These are phyloP conservation scores for Amphimallon solstitiale DNA, from an alignment of 2,888 invertebrate genomes.

Conservation along the genomic window DNA sequence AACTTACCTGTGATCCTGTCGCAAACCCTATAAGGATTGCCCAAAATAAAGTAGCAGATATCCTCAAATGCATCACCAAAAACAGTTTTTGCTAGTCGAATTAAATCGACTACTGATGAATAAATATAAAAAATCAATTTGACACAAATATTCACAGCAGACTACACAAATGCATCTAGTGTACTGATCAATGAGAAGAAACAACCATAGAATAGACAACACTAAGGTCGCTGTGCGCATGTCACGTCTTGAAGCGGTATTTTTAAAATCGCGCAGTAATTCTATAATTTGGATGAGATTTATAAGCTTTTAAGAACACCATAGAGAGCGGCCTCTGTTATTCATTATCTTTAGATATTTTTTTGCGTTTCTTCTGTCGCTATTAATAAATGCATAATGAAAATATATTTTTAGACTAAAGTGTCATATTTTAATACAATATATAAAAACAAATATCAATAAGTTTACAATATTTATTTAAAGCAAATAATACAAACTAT, in stretches of 20 bases:
- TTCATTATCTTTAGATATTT: too few relatives aligned
- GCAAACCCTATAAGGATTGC: slow-evolving; percentile 79
- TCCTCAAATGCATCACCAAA: slow-evolving; percentile 79
- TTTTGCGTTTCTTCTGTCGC: too few relatives aligned
- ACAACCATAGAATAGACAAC: slow-evolving; percentile 42
- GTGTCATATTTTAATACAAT: background rate
- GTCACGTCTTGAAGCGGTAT: slow-evolving; percentile 34
- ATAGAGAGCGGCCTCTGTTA: background rate
- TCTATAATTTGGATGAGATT: background rate
- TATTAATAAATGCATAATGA: background rate
- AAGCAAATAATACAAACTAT: slow-evolving; percentile 30
- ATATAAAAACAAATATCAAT: slow-evolving; percentile 5
- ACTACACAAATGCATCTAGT: slow-evolving; percentile 59
- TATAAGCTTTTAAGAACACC: background rate
- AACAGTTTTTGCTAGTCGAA: slow-evolving; percentile 62
- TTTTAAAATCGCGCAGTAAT: slow-evolving; percentile 1
- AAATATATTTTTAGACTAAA: slow-evolving; percentile 7
- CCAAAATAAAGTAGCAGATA: slow-evolving; percentile 78
- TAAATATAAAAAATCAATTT: slow-evolving; percentile 57
- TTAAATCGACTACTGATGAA: slow-evolving; percentile 55
- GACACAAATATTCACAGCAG: slow-evolving; percentile 60
- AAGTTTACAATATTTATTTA: slow-evolving; percentile 18
- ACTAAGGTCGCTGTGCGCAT: slow-evolving; percentile 41
- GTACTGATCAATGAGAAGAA: slow-evolving; percentile 59
- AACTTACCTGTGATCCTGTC: slow-evolving; percentile 80